Evolutionary conservation across 1,140 invertebrate genomes (phyloP), one percentile per base, ranked within the genome.

Genomic region (Cardiocondyla obscurior): DNA sequence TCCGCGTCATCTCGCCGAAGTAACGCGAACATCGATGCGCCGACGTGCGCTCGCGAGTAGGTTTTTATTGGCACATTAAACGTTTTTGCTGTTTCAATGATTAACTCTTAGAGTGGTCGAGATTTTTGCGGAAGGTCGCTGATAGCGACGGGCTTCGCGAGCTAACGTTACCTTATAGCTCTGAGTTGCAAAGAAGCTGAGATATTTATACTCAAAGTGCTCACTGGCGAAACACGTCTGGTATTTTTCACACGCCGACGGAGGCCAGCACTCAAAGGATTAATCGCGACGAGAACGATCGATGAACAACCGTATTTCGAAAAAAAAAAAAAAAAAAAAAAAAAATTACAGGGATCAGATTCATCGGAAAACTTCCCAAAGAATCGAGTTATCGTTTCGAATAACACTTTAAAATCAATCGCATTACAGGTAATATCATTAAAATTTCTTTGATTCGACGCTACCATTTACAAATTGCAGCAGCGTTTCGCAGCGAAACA

Each of bases 171-270:
- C 57, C 58, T 62, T 76, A 46, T 62, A 76, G 25, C 39, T 12
- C 36, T 60, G 36, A 74, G n/a, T 28, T 30, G 72, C 14, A 44
- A 46, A 74, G 57, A 62, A 76, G 72, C 39, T 49, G 28, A 62
- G 72, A 64, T 76, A 49, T 76, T 76, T 74, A 46, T 79, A 36
- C 74, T 49, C 55, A 55, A 53, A 67, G 46, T 53, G 74, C 25
- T 69, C 44, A 16, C 30, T 36, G 42, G 25, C 44, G 36, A 79
- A 53, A 70, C 74, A 42, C 30, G 70, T 28, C 49, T 70, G 74
- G 55, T 36, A 74, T 74, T 74, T 74, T 62, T 74, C 72, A 55
- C 55, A 44, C 72, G 36, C 16, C 36, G 25, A 14, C 53, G 3
- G 25, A 42, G 16, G 53, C 70, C 51, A 28, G 72, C 39, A 46